Evolutionary conservation across 2,888 invertebrate genomes (phyloP).

Genomic region (Allolobophora icterica): DNA sequence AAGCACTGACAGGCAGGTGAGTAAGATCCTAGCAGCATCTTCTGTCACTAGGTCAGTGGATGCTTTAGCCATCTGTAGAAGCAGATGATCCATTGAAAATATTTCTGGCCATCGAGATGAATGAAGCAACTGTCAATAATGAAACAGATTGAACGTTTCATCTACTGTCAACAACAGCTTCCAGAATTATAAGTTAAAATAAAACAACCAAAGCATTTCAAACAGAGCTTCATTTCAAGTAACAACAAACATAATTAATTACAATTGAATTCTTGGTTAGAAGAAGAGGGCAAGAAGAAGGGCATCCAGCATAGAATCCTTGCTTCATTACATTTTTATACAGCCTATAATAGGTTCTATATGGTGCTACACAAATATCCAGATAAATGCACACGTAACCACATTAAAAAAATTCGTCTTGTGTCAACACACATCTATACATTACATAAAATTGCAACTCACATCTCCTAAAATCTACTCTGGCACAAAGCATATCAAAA

Average conservation of each 20-base stretch:
- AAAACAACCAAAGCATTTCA: not conserved
- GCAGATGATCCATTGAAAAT: not conserved
- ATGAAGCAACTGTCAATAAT: not conserved
- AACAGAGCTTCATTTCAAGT: not conserved
- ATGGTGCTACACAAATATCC: no score
- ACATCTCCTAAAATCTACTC: not conserved
- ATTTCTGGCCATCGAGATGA: not conserved
- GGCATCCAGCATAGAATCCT: no score
- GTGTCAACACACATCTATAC: no score
- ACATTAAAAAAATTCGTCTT: no score
- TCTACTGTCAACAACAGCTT: not conserved
- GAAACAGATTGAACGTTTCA: not conserved
- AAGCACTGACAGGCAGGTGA: constrained; percentile 5
- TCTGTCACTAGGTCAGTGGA: not conserved
- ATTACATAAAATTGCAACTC: not conserved
- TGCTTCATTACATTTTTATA: no score
- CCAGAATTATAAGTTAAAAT: not conserved
- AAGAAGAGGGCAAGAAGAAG: no score
- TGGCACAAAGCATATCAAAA: not conserved
- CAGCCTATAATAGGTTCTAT: no score
- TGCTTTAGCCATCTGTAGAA: constrained; percentile 2
- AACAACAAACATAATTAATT: no score
- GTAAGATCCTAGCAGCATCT: not conserved
- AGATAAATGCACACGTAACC: no score
- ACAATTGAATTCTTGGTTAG: no score